Percentiles rank a stretch among this genome's conserved stretches.
Conservation (phyloP, 2,888 invertebrate genomes). For the Xiphydria camelus region DNA sequence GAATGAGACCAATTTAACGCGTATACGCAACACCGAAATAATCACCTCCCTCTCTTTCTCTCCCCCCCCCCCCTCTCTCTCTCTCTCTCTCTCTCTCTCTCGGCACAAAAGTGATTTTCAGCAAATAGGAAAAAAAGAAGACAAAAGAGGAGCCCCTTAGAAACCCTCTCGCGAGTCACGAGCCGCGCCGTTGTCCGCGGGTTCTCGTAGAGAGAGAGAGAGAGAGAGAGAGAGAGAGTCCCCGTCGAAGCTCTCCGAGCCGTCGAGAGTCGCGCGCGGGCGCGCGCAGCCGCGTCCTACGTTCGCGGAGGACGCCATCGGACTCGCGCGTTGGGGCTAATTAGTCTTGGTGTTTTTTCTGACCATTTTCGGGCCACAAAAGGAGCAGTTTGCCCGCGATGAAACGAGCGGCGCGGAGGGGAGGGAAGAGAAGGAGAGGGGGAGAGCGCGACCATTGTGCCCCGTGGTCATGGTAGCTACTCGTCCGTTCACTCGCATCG, state of each 20-base stretch:
- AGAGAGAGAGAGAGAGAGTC: conserved; percentile 22
- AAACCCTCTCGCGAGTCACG: too few relatives aligned
- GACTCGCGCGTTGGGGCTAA: conserved; percentile 21
- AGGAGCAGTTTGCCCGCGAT: conserved; percentile 23
- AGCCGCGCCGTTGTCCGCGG: too few relatives aligned
- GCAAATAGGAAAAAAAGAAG: too few relatives aligned
- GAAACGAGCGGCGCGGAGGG: conserved; percentile 50
- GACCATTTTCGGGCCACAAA: conserved; percentile 25
- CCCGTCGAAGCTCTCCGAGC: too few relatives aligned
- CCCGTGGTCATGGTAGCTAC: conserved; percentile 66
- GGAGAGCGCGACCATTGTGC: conserved; percentile 58
- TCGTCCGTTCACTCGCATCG: conserved; percentile 64
- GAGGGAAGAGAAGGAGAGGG: conserved; percentile 52
- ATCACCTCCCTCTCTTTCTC: too few relatives aligned
- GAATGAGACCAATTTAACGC: too few relatives aligned
- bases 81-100: background rate
- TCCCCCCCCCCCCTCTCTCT: background rate
- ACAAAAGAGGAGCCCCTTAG: too few relatives aligned
- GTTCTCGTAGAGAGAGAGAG: conserved; percentile 23
- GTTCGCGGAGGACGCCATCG: too few relatives aligned
- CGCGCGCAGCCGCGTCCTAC: too few relatives aligned
- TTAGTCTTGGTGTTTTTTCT: conserved; percentile 33
- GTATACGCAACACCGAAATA: too few relatives aligned
- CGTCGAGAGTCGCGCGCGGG: too few relatives aligned
- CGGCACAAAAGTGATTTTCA: too few relatives aligned